Conservation (phyloP, 1,140 invertebrate species). For the Drosophila obscura region DNA sequence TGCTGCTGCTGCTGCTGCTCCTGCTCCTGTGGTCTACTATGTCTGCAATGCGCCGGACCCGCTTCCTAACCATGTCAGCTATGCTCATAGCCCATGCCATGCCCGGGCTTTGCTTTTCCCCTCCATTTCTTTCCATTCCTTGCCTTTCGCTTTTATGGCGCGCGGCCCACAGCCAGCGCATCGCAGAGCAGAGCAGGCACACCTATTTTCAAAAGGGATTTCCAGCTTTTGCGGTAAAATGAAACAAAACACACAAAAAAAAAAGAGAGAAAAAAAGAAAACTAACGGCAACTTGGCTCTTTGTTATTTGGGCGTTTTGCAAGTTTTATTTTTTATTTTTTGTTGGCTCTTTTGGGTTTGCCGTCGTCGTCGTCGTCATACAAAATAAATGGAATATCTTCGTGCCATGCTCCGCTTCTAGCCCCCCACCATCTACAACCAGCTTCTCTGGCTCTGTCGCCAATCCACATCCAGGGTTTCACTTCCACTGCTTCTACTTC, state of each 20-base stretch:
- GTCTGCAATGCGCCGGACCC: constrained; percentile 62
- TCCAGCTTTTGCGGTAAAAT: constrained; percentile 66
- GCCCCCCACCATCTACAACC: no score
- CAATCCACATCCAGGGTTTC: no score
- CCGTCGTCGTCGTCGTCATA: constrained; percentile 60
- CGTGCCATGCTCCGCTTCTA: constrained; percentile 11
- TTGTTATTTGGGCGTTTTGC: constrained; percentile 53
- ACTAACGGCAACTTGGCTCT: constrained; percentile 56
- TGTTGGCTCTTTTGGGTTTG: constrained; percentile 32
- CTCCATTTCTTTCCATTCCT: neutral
- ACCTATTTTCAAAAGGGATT: constrained; percentile 78
- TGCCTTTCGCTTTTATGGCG: constrained; percentile 73
- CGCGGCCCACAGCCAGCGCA: constrained; percentile 2
- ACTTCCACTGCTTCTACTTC: constrained; percentile 25
- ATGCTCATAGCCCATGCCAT: constrained; percentile 7
- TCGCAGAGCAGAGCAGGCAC: constrained; percentile 29
- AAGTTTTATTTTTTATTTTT: constrained; percentile 25
- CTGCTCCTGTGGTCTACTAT: constrained; percentile 29
- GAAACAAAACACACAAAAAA: constrained; percentile 36
- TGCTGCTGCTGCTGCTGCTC: neutral
- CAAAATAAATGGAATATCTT: constrained; percentile 69
- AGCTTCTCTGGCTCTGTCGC: no score
- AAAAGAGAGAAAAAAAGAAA: constrained; percentile 10
- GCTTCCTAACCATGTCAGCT: constrained; percentile 44
- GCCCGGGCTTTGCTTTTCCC: constrained; percentile 13